Base-by-base conservation (phyloP, 2,797 vertebrate species). In the Danionella dracula region DNA sequence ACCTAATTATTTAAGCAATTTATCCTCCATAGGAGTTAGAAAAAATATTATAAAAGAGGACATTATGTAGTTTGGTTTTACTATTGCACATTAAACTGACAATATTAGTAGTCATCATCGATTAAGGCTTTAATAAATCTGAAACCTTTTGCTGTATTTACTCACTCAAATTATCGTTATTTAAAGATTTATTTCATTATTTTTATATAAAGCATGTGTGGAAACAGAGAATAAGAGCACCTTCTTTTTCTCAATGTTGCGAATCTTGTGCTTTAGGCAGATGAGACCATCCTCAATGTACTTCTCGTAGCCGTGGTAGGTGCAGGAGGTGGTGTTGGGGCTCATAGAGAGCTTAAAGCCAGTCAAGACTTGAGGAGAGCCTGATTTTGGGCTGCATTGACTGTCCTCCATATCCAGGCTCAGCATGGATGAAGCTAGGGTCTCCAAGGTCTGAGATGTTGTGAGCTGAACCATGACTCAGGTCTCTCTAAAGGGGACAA, bases 171-270 rank as follows among this genome's bases (percentile, higher is more conserved):
- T n/a, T n/a, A n/a, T n/a, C n/a, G n/a, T n/a, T n/a, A n/a, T n/a
- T n/a, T n/a, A n/a, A n/a, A n/a, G n/a, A n/a, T n/a, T n/a, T n/a
- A n/a, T n/a, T n/a, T n/a, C n/a, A n/a, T n/a, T n/a, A n/a, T n/a
- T n/a, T n/a, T n/a, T n/a, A n/a, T n/a, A n/a, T n/a, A n/a, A n/a
- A n/a, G n/a, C n/a, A n/a, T n/a, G n/a, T n/a, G n/a, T n/a, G n/a
- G n/a, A n/a, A n/a, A n/a, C n/a, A n/a, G n/a, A 6, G 23, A 6
- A 27, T 3, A 27, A 3, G 3, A 67, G 61, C 85, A 98, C 96
- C 94, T 97, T 99, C 79, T 94, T 98, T 78, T 99, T 99, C 87
- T 99, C 95, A 68, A 99, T 87, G 84, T 99, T 99, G 71, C 97
- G 92, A 41, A 99, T 92, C 82, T 99, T 99, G 87, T 98, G 93